phyloP scores from a whole-genome alignment of 2,888 invertebrate genomes.

The Tenthredo amoena region DNA sequence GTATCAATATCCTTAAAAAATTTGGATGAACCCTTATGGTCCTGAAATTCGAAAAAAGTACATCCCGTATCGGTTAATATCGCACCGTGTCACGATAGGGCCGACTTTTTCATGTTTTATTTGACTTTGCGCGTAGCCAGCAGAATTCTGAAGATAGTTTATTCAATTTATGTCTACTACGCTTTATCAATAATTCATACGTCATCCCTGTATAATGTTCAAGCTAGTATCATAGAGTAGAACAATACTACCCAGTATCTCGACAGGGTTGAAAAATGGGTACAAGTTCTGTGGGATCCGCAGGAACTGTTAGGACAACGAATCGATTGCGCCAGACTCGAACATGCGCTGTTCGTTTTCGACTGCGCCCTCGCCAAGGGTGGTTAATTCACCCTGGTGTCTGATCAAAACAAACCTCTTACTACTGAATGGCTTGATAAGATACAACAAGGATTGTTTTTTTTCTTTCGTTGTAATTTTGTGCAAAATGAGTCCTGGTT shows the following conservation, averaged over 20 bases:
- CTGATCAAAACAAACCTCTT: constrained; percentile 46
- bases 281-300: constrained; percentile 3
- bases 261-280: constrained; percentile 41
- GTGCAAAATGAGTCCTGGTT: constrained; percentile 71
- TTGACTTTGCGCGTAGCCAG: background rate
- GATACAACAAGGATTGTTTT: background rate
- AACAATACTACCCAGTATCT: constrained; percentile 8
- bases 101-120: background rate
- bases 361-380: constrained; percentile 45
- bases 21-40: background rate
- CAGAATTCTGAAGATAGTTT: constrained; percentile 11
- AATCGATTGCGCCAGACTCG: constrained; percentile 43
- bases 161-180: constrained; percentile 13
- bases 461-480: constrained; percentile 40
- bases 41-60: background rate
- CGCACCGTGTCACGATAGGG: too few relatives aligned
- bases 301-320: constrained; percentile 8
- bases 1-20: background rate
- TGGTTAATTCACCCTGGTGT: constrained; percentile 42
- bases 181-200: constrained; percentile 29
- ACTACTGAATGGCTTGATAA: constrained; percentile 44
- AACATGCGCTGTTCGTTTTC: constrained; percentile 41
- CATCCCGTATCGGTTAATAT: background rate
- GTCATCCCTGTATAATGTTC: background rate
- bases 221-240: background rate